Conservation (phyloP, 2,888 invertebrate genomes). For the Physocephala rufipes region DNA sequence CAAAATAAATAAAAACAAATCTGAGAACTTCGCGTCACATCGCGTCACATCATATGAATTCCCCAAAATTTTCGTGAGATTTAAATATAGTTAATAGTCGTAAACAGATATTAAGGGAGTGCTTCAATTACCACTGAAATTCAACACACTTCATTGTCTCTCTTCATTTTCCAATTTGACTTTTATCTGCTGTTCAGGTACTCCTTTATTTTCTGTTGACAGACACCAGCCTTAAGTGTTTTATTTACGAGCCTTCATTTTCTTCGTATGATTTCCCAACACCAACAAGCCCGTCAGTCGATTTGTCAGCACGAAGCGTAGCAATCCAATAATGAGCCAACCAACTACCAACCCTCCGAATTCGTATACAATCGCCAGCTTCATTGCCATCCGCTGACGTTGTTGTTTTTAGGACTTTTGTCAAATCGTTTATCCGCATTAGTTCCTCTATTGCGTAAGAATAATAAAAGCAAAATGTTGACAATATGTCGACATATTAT, state of each 20-base stretch:
- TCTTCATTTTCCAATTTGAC: too few species aligned
- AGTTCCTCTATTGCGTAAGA: slow-evolving; percentile 45
- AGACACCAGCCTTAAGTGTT: slow-evolving; percentile 29
- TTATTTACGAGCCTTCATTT: slow-evolving; percentile 16
- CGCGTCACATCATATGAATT: background rate
- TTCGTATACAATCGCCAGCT: slow-evolving; percentile 32
- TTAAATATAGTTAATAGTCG: background rate
- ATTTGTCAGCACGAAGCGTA: background rate
- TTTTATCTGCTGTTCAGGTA: background rate
- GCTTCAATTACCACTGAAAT: slow-evolving; percentile 1
- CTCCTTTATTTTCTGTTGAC: too few species aligned
- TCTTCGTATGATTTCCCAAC: background rate
- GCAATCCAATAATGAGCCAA: background rate
- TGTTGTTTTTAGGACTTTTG: slow-evolving; percentile 37
- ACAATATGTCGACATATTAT: slow-evolving; percentile 34
- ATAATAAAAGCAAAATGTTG: slow-evolving; percentile 32
- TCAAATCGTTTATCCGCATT: slow-evolving; percentile 65
- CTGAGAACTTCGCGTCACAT: background rate
- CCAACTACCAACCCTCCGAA: slow-evolving; percentile 9
- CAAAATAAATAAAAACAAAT: background rate
- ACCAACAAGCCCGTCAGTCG: background rate
- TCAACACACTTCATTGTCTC: too few species aligned
- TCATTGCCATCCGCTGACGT: background rate
- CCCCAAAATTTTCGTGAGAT: background rate
- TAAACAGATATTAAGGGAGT: background rate